Percentiles rank a stretch among this genome's conserved stretches.
phyloP scores from a whole-genome alignment of 2,113 vertebrate genomes.

The Corythoichthys haematopterus region DNA sequence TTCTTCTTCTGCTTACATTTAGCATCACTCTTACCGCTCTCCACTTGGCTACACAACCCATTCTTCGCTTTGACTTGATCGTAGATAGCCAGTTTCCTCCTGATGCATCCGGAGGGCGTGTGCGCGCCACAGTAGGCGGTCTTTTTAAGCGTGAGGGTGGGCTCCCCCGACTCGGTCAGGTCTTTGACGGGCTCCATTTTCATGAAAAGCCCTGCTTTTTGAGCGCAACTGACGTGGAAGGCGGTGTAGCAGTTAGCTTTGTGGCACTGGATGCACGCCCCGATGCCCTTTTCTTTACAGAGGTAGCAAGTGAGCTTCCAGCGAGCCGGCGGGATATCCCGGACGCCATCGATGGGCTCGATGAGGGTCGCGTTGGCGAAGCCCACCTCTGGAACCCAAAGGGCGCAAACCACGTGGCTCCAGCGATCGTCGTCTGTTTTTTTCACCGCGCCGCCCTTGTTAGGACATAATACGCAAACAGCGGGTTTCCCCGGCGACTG shows the following conservation, averaged over 20 bases:
- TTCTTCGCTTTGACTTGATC: slow-evolving; percentile 83
- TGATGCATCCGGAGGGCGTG: slow-evolving; percentile 83
- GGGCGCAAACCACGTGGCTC: slow-evolving; percentile 95
- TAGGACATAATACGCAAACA: slow-evolving; percentile 91
- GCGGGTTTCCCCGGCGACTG: slow-evolving; percentile 82
- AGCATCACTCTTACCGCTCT: slow-evolving; percentile 65
- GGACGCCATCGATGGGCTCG: slow-evolving; percentile 92
- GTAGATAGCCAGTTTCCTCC: slow-evolving; percentile 86
- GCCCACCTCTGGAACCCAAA: slow-evolving; percentile 98
- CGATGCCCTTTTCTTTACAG: slow-evolving; percentile 94
- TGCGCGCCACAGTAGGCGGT: slow-evolving; percentile 94
- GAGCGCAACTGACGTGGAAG: slow-evolving; percentile 96
- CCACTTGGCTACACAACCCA: slow-evolving; percentile 79
- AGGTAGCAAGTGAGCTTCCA: slow-evolving; percentile 99
- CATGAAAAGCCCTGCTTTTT: slow-evolving; percentile 92
- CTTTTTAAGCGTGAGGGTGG: slow-evolving; percentile 90
- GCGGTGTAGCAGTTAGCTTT: slow-evolving; percentile 97
- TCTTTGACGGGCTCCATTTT: slow-evolving; percentile 95
- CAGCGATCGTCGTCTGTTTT: slow-evolving; percentile 94
- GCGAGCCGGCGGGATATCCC: slow-evolving; percentile 90
- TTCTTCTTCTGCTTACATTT: slow-evolving; percentile 80
- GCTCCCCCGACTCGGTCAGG: slow-evolving; percentile 65
- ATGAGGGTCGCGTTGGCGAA: slow-evolving; percentile 96
- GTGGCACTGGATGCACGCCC: slow-evolving; percentile 98
- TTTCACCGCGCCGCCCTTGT: slow-evolving; percentile 93